Evolutionary conservation across 2,113 vertebrate genomes (phyloP).

Genomic region (Brachyhypopomus gauderio): DNA sequence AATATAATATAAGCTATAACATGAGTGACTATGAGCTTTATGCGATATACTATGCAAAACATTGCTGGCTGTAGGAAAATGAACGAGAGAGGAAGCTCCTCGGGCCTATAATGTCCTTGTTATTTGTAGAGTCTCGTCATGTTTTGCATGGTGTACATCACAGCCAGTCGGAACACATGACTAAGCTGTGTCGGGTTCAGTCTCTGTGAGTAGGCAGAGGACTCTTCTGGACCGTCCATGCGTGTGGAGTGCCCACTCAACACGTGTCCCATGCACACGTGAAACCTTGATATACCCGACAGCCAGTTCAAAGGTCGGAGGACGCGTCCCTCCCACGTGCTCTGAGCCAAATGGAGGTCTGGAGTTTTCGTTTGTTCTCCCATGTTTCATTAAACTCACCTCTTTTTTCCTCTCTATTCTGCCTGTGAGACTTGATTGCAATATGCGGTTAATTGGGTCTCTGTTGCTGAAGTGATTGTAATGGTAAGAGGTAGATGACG

Average conservation of each 20-base stretch:
- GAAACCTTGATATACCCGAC: background rate
- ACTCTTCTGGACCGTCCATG: conserved; percentile 16
- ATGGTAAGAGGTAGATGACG: background rate
- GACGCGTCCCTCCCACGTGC: background rate
- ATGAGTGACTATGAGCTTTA: too few species aligned
- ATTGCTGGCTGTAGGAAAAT: background rate
- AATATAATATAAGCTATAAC: background rate
- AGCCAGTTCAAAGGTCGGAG: conserved; percentile 4
- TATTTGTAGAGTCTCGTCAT: background rate
- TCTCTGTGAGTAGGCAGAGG: background rate
- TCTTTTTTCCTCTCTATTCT: background rate
- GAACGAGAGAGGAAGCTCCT: background rate
- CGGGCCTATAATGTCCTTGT: background rate
- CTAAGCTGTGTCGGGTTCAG: background rate
- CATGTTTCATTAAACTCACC: background rate
- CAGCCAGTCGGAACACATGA: background rate
- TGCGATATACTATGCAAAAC: too few species aligned
- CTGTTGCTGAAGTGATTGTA: background rate
- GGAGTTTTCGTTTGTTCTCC: background rate
- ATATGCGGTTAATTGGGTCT: background rate
- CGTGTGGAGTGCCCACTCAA: background rate
- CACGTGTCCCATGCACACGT: background rate
- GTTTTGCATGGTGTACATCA: background rate
- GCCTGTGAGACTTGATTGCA: background rate
- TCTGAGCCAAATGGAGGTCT: background rate